Evolutionary conservation across 2,888 invertebrate species (phyloP).

Genomic region (Melanophora roralis): DNA sequence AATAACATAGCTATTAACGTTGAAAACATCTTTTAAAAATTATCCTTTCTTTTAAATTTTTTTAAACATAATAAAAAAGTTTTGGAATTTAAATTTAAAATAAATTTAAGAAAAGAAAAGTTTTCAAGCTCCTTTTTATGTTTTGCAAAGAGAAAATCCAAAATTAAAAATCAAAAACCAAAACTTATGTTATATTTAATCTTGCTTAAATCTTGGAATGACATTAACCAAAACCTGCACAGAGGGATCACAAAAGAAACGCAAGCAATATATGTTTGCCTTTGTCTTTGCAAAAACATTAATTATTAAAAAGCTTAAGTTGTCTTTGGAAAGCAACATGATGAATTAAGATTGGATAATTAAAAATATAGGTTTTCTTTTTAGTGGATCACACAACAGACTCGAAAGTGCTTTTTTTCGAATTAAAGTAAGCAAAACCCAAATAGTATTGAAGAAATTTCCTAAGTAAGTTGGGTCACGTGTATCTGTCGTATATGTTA

Average conservation of each 20-base stretch:
- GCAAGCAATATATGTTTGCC: neutral
- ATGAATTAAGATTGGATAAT: neutral
- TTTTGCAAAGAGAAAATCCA: too few relatives aligned
- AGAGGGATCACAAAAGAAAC: neutral
- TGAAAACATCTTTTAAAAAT: too few relatives aligned
- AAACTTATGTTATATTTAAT: slow-evolving; percentile 51
- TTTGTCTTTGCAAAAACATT: neutral
- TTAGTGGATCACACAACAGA: slow-evolving; percentile 50
- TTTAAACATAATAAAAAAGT: too few relatives aligned
- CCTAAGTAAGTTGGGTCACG: slow-evolving; percentile 39
- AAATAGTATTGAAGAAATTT: neutral
- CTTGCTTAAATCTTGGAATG: slow-evolving; percentile 48
- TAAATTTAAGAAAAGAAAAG: too few relatives aligned
- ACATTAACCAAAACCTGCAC: slow-evolving; percentile 14
- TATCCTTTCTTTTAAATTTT: too few relatives aligned
- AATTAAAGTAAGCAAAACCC: neutral
- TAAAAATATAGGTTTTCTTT: slow-evolving; percentile 32
- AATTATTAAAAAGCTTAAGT: neutral
- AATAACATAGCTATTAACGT: too few relatives aligned
- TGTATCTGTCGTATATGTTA: slow-evolving; percentile 40
- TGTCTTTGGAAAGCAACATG: slow-evolving; percentile 7
- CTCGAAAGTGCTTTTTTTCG: neutral
- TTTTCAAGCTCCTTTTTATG: too few relatives aligned
- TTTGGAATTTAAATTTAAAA: too few relatives aligned
- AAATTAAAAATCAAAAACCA: neutral